Percentiles rank a stretch among this genome's conserved stretches.
Evolutionary conservation across 2,888 invertebrate genomes (phyloP).

Genomic region (Beris chalybata): DNA sequence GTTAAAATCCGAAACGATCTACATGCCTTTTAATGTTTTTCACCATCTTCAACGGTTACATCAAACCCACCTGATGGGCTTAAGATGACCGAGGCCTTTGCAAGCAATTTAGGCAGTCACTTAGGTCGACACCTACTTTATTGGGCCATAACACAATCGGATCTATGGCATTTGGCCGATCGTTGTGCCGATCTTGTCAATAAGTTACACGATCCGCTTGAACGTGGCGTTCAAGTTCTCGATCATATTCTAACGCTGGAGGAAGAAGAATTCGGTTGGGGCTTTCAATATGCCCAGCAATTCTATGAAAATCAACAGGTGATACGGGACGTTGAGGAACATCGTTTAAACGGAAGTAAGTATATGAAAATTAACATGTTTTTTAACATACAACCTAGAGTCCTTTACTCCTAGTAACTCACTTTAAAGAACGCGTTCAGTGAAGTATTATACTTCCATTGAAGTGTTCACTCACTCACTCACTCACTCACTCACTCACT

Average conservation of each 20-base stretch:
- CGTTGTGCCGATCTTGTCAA: constrained; percentile 62
- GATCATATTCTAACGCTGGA: constrained; percentile 68
- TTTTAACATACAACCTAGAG: no score
- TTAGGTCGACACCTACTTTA: constrained; percentile 63
- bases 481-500: no score
- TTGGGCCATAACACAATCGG: constrained; percentile 67
- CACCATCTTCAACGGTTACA: no score
- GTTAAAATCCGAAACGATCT: no score
- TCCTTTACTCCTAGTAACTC: no score
- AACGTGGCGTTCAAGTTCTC: constrained; percentile 61
- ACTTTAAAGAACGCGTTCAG: no score
- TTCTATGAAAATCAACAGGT: constrained; percentile 45
- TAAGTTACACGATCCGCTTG: constrained; percentile 56
- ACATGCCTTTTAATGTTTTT: no score
- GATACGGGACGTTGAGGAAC: constrained; percentile 33
- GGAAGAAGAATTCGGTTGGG: constrained; percentile 55
- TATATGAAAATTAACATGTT: background rate
- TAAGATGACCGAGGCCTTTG: constrained; percentile 56
- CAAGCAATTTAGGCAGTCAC: constrained; percentile 55
- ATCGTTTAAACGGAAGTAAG: constrained; percentile 14
- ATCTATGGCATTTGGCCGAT: constrained; percentile 64
- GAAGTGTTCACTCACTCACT: no score
- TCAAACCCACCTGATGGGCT: constrained; percentile 1
- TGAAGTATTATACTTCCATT: no score
- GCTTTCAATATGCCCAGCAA: constrained; percentile 40